phyloP scores from a whole-genome alignment of 37 sponge, comb jelly and placozoan genomes.

The Agelas oroides region DNA sequence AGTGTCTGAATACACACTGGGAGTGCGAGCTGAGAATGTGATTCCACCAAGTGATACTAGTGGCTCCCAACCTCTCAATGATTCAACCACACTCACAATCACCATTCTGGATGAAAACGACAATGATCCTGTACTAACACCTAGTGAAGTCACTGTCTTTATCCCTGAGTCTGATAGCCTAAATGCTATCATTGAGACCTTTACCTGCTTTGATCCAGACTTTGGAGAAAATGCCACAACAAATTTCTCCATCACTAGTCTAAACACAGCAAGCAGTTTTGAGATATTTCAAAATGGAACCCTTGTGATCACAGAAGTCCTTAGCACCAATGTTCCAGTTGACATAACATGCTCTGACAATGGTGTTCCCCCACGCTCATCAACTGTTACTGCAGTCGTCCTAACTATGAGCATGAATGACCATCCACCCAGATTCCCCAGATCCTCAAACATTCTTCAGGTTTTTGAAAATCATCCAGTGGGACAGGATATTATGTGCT shows the following conservation, averaged over 20 bases:
- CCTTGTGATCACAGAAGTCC: no score
- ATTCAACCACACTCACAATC: slow-evolving; percentile 37
- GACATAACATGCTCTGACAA: slow-evolving; percentile 44
- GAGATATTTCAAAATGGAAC: no score
- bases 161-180: slow-evolving; percentile 1
- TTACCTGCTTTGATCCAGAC: slow-evolving; percentile 63
- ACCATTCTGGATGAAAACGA: slow-evolving; percentile 70
- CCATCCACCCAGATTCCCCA: slow-evolving; percentile 48
- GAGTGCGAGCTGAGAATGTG: slow-evolving; percentile 47
- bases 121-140: slow-evolving; percentile 53
- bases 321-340: no score
- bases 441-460: neutral
- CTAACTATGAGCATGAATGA: slow-evolving; percentile 40
- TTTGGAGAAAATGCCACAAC: slow-evolving; percentile 35
- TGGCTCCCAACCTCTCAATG: slow-evolving; percentile 36
- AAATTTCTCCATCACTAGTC: slow-evolving; percentile 19
- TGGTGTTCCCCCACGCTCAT: slow-evolving; percentile 50
- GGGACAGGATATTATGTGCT: slow-evolving; percentile 26
- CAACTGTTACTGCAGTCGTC: slow-evolving; percentile 21
- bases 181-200: neutral
- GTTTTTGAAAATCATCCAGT: slow-evolving; percentile 35
- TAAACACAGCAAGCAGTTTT: neutral
- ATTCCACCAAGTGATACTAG: slow-evolving; percentile 52
- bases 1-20: slow-evolving; percentile 21
- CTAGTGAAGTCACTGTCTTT: neutral